Evolutionary conservation across 2,797 vertebrate species (phyloP).

Genomic region (Eutrigla gurnardus): DNA sequence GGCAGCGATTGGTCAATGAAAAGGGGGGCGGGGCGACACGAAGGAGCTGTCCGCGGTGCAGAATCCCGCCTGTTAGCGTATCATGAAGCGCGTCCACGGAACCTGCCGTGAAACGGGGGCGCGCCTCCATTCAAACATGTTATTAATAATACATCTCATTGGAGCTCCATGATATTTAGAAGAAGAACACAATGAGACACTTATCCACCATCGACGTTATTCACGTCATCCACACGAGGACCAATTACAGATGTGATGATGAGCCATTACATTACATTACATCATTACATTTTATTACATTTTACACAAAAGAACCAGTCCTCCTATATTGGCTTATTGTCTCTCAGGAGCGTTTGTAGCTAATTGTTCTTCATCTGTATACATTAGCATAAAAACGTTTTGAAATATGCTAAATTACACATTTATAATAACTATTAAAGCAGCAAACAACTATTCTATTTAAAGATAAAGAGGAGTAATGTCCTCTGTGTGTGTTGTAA

Average conservation of each 20-base stretch:
- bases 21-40: constrained; percentile 50
- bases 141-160: background rate
- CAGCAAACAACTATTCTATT: too few relatives aligned
- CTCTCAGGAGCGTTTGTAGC: background rate
- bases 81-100: constrained; percentile 21
- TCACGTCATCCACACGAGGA: background rate
- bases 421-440: too few relatives aligned
- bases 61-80: constrained; percentile 26
- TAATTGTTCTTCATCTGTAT: too few relatives aligned
- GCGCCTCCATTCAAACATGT: background rate
- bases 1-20: constrained; percentile 69
- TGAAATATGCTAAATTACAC: too few relatives aligned
- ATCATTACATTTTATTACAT: too few relatives aligned
- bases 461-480: too few relatives aligned
- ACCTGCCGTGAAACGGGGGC: too few relatives aligned
- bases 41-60: constrained; percentile 80
- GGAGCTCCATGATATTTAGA: background rate
- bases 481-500: too few relatives aligned
- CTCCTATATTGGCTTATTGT: background rate
- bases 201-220: background rate
- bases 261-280: too few relatives aligned
- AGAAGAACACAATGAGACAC: background rate
- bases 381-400: too few relatives aligned
- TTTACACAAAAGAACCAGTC: background rate
- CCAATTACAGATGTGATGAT: background rate